These are phyloP conservation scores for Neria commutata DNA, from an alignment of 2,888 invertebrate species.

Conservation along the genomic window DNA sequence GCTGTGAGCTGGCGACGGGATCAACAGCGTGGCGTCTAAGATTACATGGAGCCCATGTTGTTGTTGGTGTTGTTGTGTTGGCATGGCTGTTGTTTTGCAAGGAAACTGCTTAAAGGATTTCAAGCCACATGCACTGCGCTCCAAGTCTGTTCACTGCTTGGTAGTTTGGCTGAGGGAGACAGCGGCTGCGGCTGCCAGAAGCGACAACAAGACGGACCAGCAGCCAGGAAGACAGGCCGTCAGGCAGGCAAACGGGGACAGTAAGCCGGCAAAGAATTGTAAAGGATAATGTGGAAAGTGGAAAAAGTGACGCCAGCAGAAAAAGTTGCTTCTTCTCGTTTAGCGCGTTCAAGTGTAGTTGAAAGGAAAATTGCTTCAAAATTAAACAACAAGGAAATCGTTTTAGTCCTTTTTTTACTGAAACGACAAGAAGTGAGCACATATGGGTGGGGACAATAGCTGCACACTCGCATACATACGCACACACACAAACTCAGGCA, in stretches of 20 bases:
- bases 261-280: too few species aligned
- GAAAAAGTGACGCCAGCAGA: too few species aligned
- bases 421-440: constrained; percentile 7
- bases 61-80: not conserved
- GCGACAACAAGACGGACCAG: not conserved
- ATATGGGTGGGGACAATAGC: too few species aligned
- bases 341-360: constrained; percentile 20
- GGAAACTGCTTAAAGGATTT: constrained; percentile 37
- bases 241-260: too few species aligned
- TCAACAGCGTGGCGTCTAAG: constrained; percentile 31
- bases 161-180: constrained; percentile 9
- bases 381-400: constrained; percentile 29
- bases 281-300: too few species aligned
- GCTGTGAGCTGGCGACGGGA: constrained; percentile 17
- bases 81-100: constrained; percentile 4
- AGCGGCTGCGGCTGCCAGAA: not conserved
- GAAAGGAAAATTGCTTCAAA: constrained; percentile 32
- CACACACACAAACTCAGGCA: too few species aligned
- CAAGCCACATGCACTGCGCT: constrained; percentile 8
- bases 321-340: not conserved
- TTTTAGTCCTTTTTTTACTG: constrained; percentile 1
- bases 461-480: not conserved
- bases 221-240: too few species aligned
- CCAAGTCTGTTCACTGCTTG: too few species aligned
- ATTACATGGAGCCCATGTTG: constrained; percentile 23